These are phyloP conservation scores for Coluber constrictor DNA, from an alignment of 2,797 vertebrate genomes.

Conservation along the genomic window DNA sequence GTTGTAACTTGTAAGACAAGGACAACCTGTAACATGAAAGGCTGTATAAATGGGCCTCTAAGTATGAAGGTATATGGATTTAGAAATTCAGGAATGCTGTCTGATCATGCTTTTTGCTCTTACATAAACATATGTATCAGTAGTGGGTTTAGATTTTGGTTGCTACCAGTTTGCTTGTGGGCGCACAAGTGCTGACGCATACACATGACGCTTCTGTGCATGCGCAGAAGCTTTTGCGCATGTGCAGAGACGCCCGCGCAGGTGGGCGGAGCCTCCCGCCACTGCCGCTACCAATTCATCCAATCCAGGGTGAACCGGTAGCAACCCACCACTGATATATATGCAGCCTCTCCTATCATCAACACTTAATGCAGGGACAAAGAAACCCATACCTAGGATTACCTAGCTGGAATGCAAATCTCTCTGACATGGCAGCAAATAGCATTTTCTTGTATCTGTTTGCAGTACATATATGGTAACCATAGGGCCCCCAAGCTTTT, in stretches of 20 bases:
- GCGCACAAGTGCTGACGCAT: rapidly evolving
- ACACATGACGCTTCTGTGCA: too few relatives aligned
- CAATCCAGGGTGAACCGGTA: too few relatives aligned
- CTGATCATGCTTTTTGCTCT: background rate
- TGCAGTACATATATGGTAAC: background rate
- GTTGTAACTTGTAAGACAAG: background rate
- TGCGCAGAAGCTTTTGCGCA: too few relatives aligned
- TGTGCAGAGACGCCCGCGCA: too few relatives aligned
- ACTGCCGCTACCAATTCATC: too few relatives aligned
- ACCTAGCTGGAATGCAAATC: background rate
- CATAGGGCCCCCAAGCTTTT: background rate
- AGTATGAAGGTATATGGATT: too few relatives aligned
- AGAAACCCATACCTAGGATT: background rate
- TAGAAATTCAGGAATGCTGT: background rate
- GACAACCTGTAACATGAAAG: background rate
- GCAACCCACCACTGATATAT: background rate
- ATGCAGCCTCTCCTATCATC: background rate
- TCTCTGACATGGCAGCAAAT: background rate
- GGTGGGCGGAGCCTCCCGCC: too few relatives aligned
- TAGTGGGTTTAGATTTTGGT: too few relatives aligned
- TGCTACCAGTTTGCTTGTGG: too few relatives aligned
- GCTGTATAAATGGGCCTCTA: background rate
- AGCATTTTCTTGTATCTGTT: background rate
- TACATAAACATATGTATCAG: background rate
- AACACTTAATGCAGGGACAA: background rate